Percentiles rank a stretch among this genome's conserved stretches.
These are phyloP conservation scores for Pyrrhia umbra DNA, from an alignment of 2,888 invertebrate species.

Conservation along the genomic window DNA sequence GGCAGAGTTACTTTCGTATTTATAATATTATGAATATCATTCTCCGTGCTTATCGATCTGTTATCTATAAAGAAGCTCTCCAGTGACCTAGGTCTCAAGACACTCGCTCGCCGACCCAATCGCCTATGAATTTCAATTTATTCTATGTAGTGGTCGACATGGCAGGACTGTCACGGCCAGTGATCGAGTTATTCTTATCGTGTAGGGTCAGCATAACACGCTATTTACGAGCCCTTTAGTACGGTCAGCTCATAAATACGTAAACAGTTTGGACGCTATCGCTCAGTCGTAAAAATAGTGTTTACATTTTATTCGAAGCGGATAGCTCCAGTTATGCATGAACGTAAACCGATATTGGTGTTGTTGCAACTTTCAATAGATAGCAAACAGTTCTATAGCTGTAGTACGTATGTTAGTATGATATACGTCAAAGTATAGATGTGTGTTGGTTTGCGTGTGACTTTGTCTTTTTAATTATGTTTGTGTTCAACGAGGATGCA, in stretches of 20 bases:
- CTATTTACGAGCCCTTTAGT: constrained; percentile 55
- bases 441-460: no score
- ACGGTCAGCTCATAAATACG: constrained; percentile 60
- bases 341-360: constrained; percentile 3
- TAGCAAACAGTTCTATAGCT: not conserved
- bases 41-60: not conserved
- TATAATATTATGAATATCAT: no score
- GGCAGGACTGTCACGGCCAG: constrained; percentile 28
- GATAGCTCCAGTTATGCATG: not conserved
- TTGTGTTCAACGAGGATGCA: not conserved
- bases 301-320: constrained; percentile 35
- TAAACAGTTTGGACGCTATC: constrained; percentile 52
- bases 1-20: no score
- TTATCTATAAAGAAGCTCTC: not conserved
- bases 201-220: constrained; percentile 56
- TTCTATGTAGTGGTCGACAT: not conserved
- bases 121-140: constrained; percentile 45
- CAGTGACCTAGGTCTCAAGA: constrained; percentile 11
- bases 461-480: no score
- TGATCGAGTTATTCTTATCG: constrained; percentile 38
- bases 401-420: not conserved
- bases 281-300: constrained; percentile 48
- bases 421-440: no score
- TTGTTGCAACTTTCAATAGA: constrained; percentile 16
- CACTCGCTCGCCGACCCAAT: constrained; percentile 8